phyloP scores from a whole-genome alignment of 2,113 vertebrate species.

The Fregata magnificens region DNA sequence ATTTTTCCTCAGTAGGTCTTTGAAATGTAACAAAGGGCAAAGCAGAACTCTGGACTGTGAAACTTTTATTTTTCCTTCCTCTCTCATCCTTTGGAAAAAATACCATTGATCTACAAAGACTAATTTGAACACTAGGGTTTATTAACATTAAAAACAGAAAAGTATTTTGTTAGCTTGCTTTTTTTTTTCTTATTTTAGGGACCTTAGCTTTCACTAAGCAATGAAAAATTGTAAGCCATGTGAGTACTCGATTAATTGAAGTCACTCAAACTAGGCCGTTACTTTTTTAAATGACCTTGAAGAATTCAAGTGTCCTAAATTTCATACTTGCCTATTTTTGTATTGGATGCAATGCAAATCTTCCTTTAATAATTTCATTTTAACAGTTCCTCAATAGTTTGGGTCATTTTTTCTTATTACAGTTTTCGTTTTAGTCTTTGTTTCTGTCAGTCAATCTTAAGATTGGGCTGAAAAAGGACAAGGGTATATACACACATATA shows the following conservation, averaged over 20 bases:
- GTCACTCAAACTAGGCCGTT: conserved; percentile 21
- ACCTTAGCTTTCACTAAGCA: background rate
- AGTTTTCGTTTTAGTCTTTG: background rate
- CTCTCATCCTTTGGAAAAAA: background rate
- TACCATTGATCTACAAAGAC: background rate
- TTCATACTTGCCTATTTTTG: background rate
- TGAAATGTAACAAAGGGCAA: background rate
- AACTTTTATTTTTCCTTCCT: background rate
- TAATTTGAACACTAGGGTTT: background rate
- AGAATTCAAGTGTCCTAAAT: conserved; percentile 14
- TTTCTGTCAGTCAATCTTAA: background rate
- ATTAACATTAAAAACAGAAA: background rate
- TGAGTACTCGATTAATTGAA: conserved; percentile 39
- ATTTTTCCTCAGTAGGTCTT: background rate
- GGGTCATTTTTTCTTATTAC: background rate
- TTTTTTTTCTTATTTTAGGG: background rate
- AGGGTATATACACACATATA: background rate
- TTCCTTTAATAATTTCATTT: background rate
- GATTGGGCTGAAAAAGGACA: background rate
- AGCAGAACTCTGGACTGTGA: background rate
- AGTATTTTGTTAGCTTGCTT: background rate
- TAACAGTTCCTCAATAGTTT: background rate
- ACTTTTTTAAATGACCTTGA: conserved; percentile 22
- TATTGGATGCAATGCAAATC: background rate
- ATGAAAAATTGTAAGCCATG: background rate